Evolutionary conservation across 2,888 invertebrate species (phyloP), one percentile per base, ranked within the genome.

Genomic region (Dromius quadrimaculatus): DNA sequence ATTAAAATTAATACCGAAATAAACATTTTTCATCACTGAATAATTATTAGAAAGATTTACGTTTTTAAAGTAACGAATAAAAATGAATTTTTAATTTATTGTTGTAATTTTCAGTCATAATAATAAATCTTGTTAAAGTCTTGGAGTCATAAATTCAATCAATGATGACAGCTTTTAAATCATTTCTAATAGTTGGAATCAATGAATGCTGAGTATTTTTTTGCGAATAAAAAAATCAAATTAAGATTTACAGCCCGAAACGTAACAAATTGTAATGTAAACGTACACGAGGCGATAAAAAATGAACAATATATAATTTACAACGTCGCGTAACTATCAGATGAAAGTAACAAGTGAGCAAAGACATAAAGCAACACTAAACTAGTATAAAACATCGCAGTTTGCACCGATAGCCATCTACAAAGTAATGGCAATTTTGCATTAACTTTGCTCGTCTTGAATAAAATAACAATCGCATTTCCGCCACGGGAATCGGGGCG

Each of bases 381-480:
- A 59, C 34, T 62, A 23, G 41, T 41, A 62, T 62, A 41, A 62
- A 62, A 62, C 62, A 62, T 41, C 38, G 66, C 66, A 36, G 57
- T 66, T 70, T 70, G 36, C 68, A 70, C 41, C 23, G 61, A 70
- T 70, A 70, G 61, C 13, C 68, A 74, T 74, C 74, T 73, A 74
- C 74, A 73, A 73, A 64, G 72, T 71, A 71, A 70, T 68, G 64
- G 72, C 59, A 64, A 72, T 71, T 71, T 65, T 71, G 64, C 71
- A 71, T 65, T 66, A 65, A 72, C 38, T 59, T 63, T 70, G 61
- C 50, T 23, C 19, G 43, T 71, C 70, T 62, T 73, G 74, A 73
- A 73, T 73, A 74, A 73, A 73, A 74, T 73, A 74, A 74, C 73
- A 72, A 74, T 74, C 73, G 70, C 70, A 70, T 50, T 70, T 70